Evolutionary conservation across 2,888 invertebrate genomes (phyloP).

Genomic region (Phaonia tiefii): DNA sequence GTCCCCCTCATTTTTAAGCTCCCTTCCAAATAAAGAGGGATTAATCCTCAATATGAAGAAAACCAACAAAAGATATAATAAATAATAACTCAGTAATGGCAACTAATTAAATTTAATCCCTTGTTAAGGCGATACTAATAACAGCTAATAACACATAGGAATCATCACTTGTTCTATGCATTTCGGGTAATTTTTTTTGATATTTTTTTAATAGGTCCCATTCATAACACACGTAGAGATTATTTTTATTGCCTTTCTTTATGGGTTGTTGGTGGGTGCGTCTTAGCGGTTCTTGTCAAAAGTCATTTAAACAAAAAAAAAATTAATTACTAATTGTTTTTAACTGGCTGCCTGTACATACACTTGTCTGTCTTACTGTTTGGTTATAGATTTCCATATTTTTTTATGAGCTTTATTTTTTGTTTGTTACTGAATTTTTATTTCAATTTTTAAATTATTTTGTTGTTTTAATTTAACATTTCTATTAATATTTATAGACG

Average conservation of each 20-base stretch:
- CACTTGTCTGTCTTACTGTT: background rate
- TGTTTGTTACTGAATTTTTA: constrained; percentile 16
- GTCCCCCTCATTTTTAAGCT: too few species aligned
- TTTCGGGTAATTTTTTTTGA: too few species aligned
- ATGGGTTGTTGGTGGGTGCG: too few species aligned
- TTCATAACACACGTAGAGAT: too few species aligned
- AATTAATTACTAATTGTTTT: constrained; percentile 7
- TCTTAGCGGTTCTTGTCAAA: too few species aligned
- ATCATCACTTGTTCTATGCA: constrained; percentile 19
- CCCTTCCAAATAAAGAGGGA: too few species aligned
- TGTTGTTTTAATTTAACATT: constrained; percentile 38
- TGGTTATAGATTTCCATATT: background rate
- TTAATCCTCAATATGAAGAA: too few species aligned
- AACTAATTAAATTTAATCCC: background rate
- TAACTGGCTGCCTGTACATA: background rate
- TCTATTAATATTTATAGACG: constrained; percentile 38
- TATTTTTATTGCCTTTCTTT: too few species aligned
- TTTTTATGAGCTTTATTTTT: constrained; percentile 21
- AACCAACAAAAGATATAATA: too few species aligned
- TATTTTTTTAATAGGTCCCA: too few species aligned
- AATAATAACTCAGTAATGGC: too few species aligned
- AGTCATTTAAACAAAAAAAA: too few species aligned
- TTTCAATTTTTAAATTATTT: background rate
- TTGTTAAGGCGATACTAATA: constrained; percentile 6
- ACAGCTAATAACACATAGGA: background rate